Evolutionary conservation across 2,888 invertebrate species (phyloP).

Genomic region (Trypoxylon attenuatum): DNA sequence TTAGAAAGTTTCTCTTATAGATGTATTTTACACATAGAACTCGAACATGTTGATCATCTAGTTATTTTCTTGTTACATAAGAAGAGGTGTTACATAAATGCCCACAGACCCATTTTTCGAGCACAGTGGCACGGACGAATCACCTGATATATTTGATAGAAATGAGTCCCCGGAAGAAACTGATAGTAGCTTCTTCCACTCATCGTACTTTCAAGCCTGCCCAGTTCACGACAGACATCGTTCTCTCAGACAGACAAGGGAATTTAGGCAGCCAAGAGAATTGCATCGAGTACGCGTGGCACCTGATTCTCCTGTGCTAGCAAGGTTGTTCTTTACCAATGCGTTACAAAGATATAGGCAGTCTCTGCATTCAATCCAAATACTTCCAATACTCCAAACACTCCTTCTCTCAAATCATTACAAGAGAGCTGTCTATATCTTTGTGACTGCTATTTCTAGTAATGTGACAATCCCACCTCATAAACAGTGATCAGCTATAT

Average conservation of each 20-base stretch:
- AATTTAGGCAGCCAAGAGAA: conserved; percentile 63
- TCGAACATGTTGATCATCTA: not conserved
- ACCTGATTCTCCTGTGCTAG: conserved; percentile 24
- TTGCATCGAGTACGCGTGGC: conserved; percentile 36
- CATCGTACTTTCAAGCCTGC: conserved; percentile 63
- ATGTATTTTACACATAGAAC: not conserved
- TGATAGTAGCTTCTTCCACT: conserved; percentile 51
- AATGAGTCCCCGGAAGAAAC: conserved; percentile 55
- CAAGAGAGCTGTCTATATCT: conserved; percentile 47
- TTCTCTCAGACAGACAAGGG: conserved; percentile 66
- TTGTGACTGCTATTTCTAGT: conserved; percentile 37
- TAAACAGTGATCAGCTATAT: conserved; percentile 56
- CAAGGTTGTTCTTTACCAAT: conserved; percentile 43
- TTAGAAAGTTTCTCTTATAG: not conserved
- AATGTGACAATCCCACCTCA: conserved; percentile 39
- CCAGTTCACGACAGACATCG: conserved; percentile 68
- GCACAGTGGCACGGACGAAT: conserved; percentile 60
- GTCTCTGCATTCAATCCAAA: not conserved
- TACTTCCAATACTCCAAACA: too few species aligned
- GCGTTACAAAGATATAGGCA: conserved; percentile 52
- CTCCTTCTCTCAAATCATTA: too few species aligned
- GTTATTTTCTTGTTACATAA: conserved; percentile 11
- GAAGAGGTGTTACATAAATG: conserved; percentile 41
- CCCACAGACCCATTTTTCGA: conserved; percentile 62
- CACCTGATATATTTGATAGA: conserved; percentile 47